Evolutionary conservation across 2,113 vertebrate species (phyloP).

Genomic region (Nerophis ophidion): DNA sequence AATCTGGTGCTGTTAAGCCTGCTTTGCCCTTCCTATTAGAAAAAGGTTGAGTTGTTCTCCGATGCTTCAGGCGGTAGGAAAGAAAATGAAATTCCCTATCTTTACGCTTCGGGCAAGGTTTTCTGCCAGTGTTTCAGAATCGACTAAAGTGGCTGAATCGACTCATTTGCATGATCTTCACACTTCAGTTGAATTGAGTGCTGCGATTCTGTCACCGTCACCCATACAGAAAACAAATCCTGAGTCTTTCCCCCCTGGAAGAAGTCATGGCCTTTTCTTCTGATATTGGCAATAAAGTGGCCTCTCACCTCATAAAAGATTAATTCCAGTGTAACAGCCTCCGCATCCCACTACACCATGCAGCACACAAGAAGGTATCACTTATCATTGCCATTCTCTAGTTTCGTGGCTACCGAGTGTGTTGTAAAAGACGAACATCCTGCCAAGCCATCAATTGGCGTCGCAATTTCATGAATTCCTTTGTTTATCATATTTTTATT

Average conservation of each 20-base stretch:
- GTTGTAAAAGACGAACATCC: conserved; percentile 46
- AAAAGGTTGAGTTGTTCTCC: conserved; percentile 18
- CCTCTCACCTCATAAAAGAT: conserved; percentile 65
- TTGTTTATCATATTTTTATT: conserved; percentile 6
- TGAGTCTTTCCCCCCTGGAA: conserved; percentile 1
- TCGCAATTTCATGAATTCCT: conserved; percentile 14
- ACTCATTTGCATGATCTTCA: conserved; percentile 29
- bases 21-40: conserved; percentile 1
- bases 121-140: conserved; percentile 12
- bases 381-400: conserved; percentile 46
- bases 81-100: conserved; percentile 1
- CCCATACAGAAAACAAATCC: conserved; percentile 7
- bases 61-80: conserved; percentile 15
- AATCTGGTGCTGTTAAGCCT: conserved; percentile 33
- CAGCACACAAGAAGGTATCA: conserved; percentile 42
- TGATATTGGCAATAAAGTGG: conserved; percentile 39
- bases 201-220: conserved; percentile 1
- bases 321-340: conserved; percentile 61
- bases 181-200: conserved; percentile 2
- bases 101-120: not conserved
- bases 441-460: conserved; percentile 9
- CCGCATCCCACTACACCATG: conserved; percentile 28
- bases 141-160: conserved; percentile 16
- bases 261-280: conserved; percentile 32
- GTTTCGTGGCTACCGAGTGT: conserved; percentile 58